phyloP scores from a whole-genome alignment of 37 sponge, comb jelly and placozoan species.

The Oscarella lobularis region DNA sequence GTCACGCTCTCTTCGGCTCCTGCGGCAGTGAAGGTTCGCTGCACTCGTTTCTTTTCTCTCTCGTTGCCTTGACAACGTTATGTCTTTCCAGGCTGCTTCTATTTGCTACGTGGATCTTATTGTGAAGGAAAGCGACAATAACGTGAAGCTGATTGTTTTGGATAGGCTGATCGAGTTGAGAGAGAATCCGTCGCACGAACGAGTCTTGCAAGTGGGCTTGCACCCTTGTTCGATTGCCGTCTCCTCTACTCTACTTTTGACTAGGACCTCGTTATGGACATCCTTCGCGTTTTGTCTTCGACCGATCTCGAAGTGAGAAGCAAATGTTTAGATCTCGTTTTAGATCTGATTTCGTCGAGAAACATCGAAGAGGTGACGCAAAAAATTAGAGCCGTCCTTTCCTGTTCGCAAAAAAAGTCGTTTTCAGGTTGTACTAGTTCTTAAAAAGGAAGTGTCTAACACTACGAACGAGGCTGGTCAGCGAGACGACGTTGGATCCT shows the following conservation, averaged over 20 bases:
- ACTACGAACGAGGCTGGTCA: constrained; percentile 45
- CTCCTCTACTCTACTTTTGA: neutral
- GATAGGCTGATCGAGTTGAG: constrained; percentile 72
- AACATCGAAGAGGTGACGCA: constrained; percentile 82
- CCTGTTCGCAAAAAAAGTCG: neutral
- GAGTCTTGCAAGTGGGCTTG: constrained; percentile 53
- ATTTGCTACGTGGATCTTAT: constrained; percentile 95
- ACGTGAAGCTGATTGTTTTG: constrained; percentile 94
- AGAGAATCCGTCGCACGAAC: constrained; percentile 55
- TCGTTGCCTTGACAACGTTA: neutral
- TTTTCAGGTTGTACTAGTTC: constrained; percentile 66
- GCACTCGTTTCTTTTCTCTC: constrained; percentile 1
- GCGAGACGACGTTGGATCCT: constrained; percentile 40
- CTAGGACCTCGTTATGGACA: constrained; percentile 93
- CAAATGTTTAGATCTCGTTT: constrained; percentile 84
- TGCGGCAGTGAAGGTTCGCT: constrained; percentile 81
- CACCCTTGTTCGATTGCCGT: neutral
- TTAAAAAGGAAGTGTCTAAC: constrained; percentile 88
- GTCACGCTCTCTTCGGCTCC: constrained; percentile 94
- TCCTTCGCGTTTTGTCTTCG: constrained; percentile 74
- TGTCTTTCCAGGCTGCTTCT: constrained; percentile 70
- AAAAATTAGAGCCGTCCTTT: neutral
- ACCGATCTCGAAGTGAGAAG: constrained; percentile 90
- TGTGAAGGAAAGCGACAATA: constrained; percentile 98
- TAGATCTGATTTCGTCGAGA: constrained; percentile 73